These are phyloP conservation scores for Blastobasis lacticolella DNA, from an alignment of 2,888 invertebrate genomes.

Conservation along the genomic window DNA sequence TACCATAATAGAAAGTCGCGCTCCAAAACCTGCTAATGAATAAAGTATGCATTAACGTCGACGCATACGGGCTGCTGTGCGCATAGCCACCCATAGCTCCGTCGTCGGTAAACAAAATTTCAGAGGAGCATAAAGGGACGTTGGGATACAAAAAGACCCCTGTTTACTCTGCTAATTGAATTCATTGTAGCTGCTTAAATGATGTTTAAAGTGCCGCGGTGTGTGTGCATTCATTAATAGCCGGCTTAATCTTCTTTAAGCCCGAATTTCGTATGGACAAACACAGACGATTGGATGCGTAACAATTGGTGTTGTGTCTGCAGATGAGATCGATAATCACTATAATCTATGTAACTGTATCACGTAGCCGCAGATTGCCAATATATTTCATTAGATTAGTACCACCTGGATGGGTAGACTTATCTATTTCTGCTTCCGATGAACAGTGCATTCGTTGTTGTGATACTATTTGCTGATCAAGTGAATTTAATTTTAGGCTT, in stretches of 20 bases:
- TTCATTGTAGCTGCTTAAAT: conserved; percentile 62
- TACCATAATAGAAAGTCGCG: no score
- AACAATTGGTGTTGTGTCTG: not conserved
- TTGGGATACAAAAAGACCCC: conserved; percentile 36
- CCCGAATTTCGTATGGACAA: conserved; percentile 4
- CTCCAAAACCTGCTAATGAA: no score
- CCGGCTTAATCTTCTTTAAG: conserved; percentile 29
- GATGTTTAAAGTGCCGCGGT: conserved; percentile 33
- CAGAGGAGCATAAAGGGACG: conserved; percentile 29
- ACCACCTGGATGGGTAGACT: no score
- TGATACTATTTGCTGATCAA: no score
- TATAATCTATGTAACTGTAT: not conserved
- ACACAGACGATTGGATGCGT: not conserved
- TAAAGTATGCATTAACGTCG: no score
- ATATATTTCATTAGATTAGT: no score
- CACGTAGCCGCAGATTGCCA: not conserved
- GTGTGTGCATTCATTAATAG: conserved; percentile 36
- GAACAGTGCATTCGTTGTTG: no score
- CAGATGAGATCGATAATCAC: not conserved
- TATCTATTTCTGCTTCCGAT: no score
- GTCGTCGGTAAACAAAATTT: conserved; percentile 44
- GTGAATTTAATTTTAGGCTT: no score
- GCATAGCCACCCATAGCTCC: no score
- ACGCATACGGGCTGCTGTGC: no score
- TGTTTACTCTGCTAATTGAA: conserved; percentile 67